Evolutionary conservation across 2,113 vertebrate genomes (phyloP).

Genomic region (Anhinga rufa): DNA sequence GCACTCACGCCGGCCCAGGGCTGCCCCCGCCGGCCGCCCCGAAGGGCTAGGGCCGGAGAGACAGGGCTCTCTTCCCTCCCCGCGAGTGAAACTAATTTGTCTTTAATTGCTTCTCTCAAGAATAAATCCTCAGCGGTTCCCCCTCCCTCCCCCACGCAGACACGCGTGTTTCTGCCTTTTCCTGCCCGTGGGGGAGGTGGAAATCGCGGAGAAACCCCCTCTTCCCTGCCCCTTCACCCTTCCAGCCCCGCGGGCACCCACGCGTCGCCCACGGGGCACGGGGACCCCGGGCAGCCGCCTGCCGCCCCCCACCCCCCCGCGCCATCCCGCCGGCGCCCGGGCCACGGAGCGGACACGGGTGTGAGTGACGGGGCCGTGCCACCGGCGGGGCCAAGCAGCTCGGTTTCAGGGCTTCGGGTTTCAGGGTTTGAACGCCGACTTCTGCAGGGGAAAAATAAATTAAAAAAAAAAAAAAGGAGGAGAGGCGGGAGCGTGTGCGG

Average conservation of each 20-base stretch:
- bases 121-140: background rate
- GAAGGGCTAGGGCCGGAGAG: no score
- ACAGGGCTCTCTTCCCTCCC: background rate
- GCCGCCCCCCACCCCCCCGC: background rate
- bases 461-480: no score
- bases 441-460: background rate
- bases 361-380: background rate
- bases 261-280: background rate
- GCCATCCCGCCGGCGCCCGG: background rate
- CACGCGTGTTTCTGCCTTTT: background rate
- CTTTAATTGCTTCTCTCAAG: background rate
- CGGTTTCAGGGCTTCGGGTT: constrained; percentile 34
- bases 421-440: constrained; percentile 25
- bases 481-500: no score
- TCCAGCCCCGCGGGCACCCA: background rate
- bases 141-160: background rate
- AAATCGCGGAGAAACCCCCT: background rate
- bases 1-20: background rate
- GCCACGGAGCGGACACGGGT: background rate
- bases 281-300: background rate
- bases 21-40: background rate
- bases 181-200: background rate
- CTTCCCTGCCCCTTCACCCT: background rate
- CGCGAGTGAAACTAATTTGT: background rate
- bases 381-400: background rate